phyloP scores from a whole-genome alignment of 2,113 vertebrate genomes.

The Gallinago undulata region DNA sequence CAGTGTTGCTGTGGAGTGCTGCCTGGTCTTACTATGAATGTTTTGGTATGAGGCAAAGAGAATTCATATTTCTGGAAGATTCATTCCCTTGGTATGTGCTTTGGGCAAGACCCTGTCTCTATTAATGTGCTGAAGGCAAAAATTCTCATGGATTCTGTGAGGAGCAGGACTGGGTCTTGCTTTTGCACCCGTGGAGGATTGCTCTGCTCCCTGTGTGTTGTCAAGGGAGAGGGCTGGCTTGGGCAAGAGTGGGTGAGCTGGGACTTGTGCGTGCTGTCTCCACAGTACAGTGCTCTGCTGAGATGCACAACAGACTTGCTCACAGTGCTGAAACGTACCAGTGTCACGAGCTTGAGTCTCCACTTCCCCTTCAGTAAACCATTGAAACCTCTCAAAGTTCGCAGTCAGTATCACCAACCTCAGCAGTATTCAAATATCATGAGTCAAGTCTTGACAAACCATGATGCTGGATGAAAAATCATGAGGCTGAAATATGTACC shows the following conservation, averaged over 20 bases:
- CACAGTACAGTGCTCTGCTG: background rate
- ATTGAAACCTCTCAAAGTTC: background rate
- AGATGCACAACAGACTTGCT: background rate
- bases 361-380: background rate
- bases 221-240: background rate
- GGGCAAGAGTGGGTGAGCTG: background rate
- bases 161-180: background rate
- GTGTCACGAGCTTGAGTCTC: background rate
- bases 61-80: conserved; percentile 45
- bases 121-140: conserved; percentile 5
- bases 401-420: background rate
- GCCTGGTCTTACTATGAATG: conserved; percentile 54
- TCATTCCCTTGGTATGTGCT: conserved; percentile 50
- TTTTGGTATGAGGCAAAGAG: conserved; percentile 53
- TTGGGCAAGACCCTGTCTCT: conserved; percentile 27
- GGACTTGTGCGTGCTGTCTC: background rate
- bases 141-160: conserved; percentile 12
- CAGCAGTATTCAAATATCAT: background rate
- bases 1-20: background rate
- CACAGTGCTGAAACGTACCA: background rate
- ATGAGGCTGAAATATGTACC: background rate
- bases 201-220: background rate
- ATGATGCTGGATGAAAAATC: background rate
- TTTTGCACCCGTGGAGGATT: background rate
- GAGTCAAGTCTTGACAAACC: background rate